Percentiles rank a stretch among this genome's conserved stretches.
phyloP scores from a whole-genome alignment of 2,113 vertebrate species.

The Sula dactylatra region DNA sequence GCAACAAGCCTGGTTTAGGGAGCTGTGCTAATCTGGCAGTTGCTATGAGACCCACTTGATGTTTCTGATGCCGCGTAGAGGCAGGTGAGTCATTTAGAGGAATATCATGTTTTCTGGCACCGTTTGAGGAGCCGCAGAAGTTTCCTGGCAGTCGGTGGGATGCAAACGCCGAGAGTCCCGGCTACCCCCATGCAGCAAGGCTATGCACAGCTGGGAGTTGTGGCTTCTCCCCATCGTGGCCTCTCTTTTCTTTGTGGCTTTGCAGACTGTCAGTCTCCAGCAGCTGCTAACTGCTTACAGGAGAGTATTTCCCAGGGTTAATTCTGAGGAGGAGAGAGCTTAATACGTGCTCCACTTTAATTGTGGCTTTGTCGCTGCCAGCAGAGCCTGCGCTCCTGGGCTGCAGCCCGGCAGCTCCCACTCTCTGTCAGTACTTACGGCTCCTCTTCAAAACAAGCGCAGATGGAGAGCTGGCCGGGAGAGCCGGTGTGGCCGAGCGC shows the following conservation, averaged over 20 bases:
- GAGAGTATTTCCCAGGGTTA: not conserved
- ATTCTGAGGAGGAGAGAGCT: not conserved
- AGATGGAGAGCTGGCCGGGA: not conserved
- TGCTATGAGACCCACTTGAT: not conserved
- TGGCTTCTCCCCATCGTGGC: rapidly evolving
- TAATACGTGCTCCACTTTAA: not conserved
- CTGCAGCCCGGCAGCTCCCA: not conserved
- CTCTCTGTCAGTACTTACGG: rapidly evolving
- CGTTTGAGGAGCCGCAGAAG: not conserved
- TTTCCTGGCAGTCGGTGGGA: rapidly evolving
- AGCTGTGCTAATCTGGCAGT: not conserved
- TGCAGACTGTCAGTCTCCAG: not conserved
- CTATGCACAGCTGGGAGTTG: rapidly evolving
- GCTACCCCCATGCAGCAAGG: not conserved
- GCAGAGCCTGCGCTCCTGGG: not conserved
- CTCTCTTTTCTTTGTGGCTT: not conserved
- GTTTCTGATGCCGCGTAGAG: not conserved
- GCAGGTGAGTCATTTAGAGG: conserved; percentile 14
- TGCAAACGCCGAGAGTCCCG: rapidly evolving
- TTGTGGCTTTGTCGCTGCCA: not conserved
- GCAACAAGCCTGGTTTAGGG: not conserved
- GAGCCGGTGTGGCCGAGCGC: rapidly evolving
- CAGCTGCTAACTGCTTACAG: not conserved
- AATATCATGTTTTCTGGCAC: not conserved
- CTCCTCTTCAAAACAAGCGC: not conserved